Conservation (phyloP, 2,888 invertebrate genomes). For the Melikaiella ostensackeni region DNA sequence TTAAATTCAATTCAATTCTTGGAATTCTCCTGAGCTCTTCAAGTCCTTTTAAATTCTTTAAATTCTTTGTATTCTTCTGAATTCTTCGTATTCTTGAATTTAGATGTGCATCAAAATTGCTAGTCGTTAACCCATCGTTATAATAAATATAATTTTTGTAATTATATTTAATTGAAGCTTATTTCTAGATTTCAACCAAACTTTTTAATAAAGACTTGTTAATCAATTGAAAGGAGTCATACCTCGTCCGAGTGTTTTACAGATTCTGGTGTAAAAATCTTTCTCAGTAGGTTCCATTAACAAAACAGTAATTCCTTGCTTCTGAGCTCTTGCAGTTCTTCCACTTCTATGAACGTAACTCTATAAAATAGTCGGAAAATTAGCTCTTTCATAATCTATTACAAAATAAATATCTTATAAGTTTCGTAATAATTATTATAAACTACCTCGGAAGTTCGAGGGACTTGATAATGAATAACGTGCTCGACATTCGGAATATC, state of each 20-base stretch:
- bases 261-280: constrained; percentile 87
- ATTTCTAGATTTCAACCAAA: too few relatives aligned
- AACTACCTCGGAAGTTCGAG: constrained; percentile 90
- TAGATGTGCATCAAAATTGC: too few relatives aligned
- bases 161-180: too few relatives aligned
- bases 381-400: not conserved
- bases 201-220: too few relatives aligned
- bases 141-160: too few relatives aligned
- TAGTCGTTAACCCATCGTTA: too few relatives aligned
- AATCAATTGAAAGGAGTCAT: constrained; percentile 66
- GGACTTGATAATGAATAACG: constrained; percentile 98
- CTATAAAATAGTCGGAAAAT: constrained; percentile 72
- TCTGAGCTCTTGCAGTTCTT: constrained; percentile 93
- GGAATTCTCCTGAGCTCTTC: too few relatives aligned
- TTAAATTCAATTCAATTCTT: too few relatives aligned
- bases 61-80: too few relatives aligned
- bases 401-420: not conserved
- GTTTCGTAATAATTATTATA: constrained; percentile 5
- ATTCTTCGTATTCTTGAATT: too few relatives aligned
- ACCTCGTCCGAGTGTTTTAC: constrained; percentile 92
- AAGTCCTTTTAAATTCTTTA: too few relatives aligned
- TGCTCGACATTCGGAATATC: constrained; percentile 96
- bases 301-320: constrained; percentile 93
- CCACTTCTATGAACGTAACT: constrained; percentile 98
- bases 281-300: constrained; percentile 94